These are phyloP conservation scores for Philopotamus ludificatus DNA, from an alignment of 1,140 invertebrate species.

Conservation along the genomic window DNA sequence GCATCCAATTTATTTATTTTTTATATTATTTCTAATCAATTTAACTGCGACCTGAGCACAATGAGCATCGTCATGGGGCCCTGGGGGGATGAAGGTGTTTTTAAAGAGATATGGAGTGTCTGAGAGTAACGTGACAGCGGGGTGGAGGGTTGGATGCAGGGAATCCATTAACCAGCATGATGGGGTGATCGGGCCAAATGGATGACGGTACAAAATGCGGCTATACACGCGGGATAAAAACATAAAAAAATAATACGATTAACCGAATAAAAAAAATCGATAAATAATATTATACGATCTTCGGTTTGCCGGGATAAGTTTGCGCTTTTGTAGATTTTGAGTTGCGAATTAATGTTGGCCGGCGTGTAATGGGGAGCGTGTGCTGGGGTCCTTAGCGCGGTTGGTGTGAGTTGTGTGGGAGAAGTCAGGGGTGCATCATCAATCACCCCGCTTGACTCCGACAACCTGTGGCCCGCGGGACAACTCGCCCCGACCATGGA, in stretches of 20 bases:
- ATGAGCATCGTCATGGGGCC: not conserved
- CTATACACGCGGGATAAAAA: too few species aligned
- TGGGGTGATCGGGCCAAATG: too few species aligned
- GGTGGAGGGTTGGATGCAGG: not conserved
- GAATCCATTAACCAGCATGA: not conserved
- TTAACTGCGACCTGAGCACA: too few species aligned
- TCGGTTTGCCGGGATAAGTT: too few species aligned
- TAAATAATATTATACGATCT: too few species aligned
- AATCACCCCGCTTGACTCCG: conserved; percentile 55
- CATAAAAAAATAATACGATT: too few species aligned
- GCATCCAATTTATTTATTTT: too few species aligned
- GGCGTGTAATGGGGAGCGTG: not conserved
- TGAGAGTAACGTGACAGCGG: not conserved
- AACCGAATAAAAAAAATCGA: too few species aligned
- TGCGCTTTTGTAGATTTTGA: too few species aligned
- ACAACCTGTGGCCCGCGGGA: conserved; percentile 52
- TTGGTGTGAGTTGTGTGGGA: conserved; percentile 43
- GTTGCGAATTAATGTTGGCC: too few species aligned
- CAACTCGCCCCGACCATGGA: not conserved
- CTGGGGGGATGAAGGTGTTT: not conserved
- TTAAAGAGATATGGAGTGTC: not conserved
- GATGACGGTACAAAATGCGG: too few species aligned
- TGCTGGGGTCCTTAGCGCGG: conserved; percentile 33
- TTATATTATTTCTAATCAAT: too few species aligned
- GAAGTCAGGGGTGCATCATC: conserved; percentile 49